Conservation (phyloP, 2,797 vertebrate genomes). For the Sebastes matsubarae region DNA sequence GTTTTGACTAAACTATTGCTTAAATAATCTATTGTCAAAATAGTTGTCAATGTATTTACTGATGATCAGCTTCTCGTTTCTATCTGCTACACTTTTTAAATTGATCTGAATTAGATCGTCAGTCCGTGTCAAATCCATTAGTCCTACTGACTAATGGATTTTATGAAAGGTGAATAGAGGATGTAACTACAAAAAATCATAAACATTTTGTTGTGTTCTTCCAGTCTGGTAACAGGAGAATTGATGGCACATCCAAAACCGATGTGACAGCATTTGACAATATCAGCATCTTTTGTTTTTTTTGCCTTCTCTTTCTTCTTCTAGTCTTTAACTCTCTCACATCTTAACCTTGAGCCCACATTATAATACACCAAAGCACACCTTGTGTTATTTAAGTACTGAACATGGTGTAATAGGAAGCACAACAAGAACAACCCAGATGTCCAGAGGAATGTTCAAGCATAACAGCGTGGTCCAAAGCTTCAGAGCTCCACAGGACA, state of each 20-base stretch:
- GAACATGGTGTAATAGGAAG: slow-evolving; percentile 47
- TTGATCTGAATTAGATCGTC: slow-evolving; percentile 17
- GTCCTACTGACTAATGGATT: too few relatives aligned
- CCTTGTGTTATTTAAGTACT: slow-evolving; percentile 14
- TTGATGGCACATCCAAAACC: background rate
- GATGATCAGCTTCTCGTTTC: background rate
- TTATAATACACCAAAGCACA: slow-evolving; percentile 5
- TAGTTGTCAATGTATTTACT: background rate
- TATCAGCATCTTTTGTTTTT: background rate
- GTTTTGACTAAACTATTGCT: background rate
- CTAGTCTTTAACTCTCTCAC: background rate
- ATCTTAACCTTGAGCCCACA: background rate
- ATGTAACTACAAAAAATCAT: background rate
- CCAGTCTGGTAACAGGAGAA: background rate
- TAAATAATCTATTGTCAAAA: background rate
- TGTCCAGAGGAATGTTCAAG: slow-evolving; percentile 62
- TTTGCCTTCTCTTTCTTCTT: background rate
- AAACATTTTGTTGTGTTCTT: background rate
- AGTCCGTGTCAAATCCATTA: background rate
- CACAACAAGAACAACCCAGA: slow-evolving; percentile 29
- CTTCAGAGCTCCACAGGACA: slow-evolving; percentile 35
- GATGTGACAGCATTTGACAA: background rate
- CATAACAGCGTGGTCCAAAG: slow-evolving; percentile 44
- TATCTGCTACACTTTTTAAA: background rate
- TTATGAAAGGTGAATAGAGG: background rate